phyloP scores from a whole-genome alignment of 2,113 vertebrate genomes.

The Budorcas taxicolor region DNA sequence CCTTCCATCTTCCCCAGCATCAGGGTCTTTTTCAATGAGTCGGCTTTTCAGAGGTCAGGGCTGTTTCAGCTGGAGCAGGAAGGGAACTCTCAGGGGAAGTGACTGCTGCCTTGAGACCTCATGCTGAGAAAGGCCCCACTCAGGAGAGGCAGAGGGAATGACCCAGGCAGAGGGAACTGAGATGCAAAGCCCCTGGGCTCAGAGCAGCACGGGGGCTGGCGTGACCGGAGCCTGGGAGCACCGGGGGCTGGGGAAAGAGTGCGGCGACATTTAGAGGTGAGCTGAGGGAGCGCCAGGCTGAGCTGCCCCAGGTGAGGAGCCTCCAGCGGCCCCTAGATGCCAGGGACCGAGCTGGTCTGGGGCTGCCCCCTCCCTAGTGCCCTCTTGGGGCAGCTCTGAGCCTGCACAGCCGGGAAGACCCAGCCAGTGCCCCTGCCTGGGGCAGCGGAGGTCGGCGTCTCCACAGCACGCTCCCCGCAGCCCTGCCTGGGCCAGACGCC shows the following conservation, averaged over 20 bases:
- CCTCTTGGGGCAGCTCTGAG: not conserved
- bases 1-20: not conserved
- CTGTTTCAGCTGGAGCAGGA: too few relatives aligned
- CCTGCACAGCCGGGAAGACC: not conserved
- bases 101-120: not conserved
- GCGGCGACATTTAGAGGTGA: not conserved
- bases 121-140: not conserved
- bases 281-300: not conserved
- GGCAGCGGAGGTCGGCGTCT: not conserved
- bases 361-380: not conserved
- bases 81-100: not conserved
- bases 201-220: not conserved
- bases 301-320: not conserved
- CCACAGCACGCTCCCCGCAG: not conserved
- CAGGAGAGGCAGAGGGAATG: not conserved
- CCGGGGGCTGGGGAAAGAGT: accelerated
- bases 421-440: not conserved
- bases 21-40: not conserved
- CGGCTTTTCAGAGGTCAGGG: not conserved
- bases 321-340: not conserved
- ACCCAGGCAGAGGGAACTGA: not conserved
- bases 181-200: not conserved
- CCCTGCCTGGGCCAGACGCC: not conserved
- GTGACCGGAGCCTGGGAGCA: accelerated
- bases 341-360: not conserved